Conservation (phyloP, 2,797 vertebrate genomes). For the Apodemus agrarius region DNA sequence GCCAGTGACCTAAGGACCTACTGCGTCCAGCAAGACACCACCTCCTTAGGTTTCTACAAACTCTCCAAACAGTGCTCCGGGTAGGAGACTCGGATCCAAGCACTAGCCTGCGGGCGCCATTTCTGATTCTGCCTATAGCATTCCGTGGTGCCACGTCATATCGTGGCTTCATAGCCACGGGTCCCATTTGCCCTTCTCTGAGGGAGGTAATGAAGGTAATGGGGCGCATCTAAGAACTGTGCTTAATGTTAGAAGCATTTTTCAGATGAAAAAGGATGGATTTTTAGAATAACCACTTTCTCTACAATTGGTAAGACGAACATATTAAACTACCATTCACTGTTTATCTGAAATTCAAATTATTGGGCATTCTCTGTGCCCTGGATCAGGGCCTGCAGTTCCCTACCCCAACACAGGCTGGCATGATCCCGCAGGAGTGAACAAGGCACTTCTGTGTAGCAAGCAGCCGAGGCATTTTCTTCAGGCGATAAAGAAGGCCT, state of each 20-base stretch:
- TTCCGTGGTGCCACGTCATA: background rate
- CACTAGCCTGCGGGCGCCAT: too few relatives aligned
- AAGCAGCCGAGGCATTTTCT: constrained; percentile 47
- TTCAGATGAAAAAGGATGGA: background rate
- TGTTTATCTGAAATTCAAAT: constrained; percentile 45
- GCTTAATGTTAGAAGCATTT: background rate
- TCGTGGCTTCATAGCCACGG: too few relatives aligned
- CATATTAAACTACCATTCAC: background rate
- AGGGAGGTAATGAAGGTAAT: background rate
- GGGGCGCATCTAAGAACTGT: background rate
- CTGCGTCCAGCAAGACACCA: background rate
- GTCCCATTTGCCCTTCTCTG: background rate
- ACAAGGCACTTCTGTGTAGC: constrained; percentile 26
- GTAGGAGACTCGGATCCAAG: background rate
- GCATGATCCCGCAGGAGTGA: background rate
- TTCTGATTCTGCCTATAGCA: background rate
- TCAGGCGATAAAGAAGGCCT: constrained; percentile 69
- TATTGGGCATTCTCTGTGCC: background rate
- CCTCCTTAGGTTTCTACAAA: background rate
- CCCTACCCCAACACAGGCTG: background rate
- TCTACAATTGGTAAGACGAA: background rate
- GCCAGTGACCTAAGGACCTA: background rate
- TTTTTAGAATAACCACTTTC: background rate
- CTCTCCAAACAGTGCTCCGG: background rate
- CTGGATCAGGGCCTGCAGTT: background rate